Conservation (phyloP, 2,113 vertebrate species). For the Theropithecus gelada region DNA sequence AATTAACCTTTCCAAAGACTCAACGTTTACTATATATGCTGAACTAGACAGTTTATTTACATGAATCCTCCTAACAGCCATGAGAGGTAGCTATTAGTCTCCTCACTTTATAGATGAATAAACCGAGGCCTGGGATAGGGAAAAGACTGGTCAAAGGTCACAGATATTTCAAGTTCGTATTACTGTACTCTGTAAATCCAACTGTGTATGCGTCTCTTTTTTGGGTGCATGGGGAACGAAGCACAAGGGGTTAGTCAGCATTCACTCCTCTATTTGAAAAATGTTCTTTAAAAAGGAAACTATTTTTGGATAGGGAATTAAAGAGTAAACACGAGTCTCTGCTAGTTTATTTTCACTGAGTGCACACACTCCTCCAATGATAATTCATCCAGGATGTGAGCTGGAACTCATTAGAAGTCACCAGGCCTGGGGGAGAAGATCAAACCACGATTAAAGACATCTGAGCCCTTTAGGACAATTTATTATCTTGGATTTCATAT, state of each 20-base stretch:
- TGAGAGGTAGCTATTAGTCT: neutral
- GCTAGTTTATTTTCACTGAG: constrained; percentile 73
- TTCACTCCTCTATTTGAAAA: constrained; percentile 46
- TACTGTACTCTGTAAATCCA: neutral
- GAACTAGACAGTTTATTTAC: neutral
- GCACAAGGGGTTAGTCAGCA: constrained; percentile 52
- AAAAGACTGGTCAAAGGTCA: neutral
- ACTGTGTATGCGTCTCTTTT: neutral
- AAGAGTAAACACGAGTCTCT: constrained; percentile 66
- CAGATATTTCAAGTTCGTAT: neutral
- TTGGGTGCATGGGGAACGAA: neutral
- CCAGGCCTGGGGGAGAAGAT: constrained; percentile 66
- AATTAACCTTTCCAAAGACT: neutral
- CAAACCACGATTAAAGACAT: constrained; percentile 70
- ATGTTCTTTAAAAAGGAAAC: constrained; percentile 61
- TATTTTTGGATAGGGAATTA: constrained; percentile 73
- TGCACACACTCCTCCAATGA: constrained; percentile 37
- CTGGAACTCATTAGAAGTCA: constrained; percentile 75
- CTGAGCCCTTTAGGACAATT: constrained; percentile 65
- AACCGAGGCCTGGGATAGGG: neutral
- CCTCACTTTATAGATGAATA: neutral
- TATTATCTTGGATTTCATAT: constrained; percentile 75
- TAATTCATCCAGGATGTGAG: constrained; percentile 76
- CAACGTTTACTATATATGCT: neutral
- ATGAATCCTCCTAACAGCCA: neutral